Base-by-base conservation (phyloP, 2,888 invertebrate species). In the Cyaniris semiargus region DNA sequence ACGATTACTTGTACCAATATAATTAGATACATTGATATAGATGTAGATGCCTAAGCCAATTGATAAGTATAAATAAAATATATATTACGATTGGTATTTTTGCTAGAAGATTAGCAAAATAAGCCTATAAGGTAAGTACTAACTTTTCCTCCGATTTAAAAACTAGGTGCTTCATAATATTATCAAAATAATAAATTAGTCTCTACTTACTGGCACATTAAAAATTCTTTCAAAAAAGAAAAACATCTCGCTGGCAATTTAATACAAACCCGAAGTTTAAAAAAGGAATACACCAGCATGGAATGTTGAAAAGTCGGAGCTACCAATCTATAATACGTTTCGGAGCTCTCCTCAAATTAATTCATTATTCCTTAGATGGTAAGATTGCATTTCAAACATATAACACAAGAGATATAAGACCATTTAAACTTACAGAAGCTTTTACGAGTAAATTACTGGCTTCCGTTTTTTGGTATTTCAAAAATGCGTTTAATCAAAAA, bases 291-390 rank as follows among this genome's bases (percentile, higher is more conserved):
- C 82, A 81, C 83, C 83, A 82, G 80, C 80, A 79, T 83, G 91
- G 93, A 93, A 93, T 93, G 90, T 92, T 87, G 91, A 89, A 90
- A 89, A 85, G 87, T 87, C 83, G 84, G 83, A 81, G 91, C 92
- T 92, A 91, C 93, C 91, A 90, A 88, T 88, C 86, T 87, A 83
- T 84, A 88, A 90, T 91, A 92, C 89, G 87, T 89, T 82, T 82
- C 76, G 75, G 80, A 77, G 79, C 81, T 82, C 81, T 79, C 80
- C 82, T 81, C 82, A 79, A 89, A 84, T 85, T 83, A 86, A 81
- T 85, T 82, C 89, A 84, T 83, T 89, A 88, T 81, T 31, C 1
- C 58, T 34, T 78, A 81, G 58, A 70, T 3, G 53, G 82, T 87
- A 90, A 82, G 86, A 87, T 79, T 77, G 81, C 83, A 77, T 87